These are phyloP conservation scores for Dermolepida albohirtum DNA, from an alignment of 2,888 invertebrate genomes.

Conservation along the genomic window DNA sequence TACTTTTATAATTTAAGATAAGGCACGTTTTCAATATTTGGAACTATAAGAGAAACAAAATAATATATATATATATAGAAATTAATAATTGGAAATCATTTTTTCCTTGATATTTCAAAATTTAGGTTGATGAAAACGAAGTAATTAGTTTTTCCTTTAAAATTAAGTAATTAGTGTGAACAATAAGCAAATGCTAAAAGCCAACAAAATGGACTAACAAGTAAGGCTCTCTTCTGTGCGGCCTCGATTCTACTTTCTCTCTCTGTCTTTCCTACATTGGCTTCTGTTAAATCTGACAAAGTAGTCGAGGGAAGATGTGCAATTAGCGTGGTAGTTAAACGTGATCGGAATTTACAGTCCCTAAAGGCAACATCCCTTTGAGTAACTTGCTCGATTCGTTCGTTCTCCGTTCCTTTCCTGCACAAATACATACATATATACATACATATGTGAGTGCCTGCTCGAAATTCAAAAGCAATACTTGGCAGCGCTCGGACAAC, in stretches of 20 bases:
- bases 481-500: conserved; percentile 7
- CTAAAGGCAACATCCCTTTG: conserved; percentile 35
- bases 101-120: neutral
- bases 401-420: conserved; percentile 4
- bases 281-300: conserved; percentile 61
- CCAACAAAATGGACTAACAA: conserved; percentile 56
- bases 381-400: conserved; percentile 22
- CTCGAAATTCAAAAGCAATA: conserved; percentile 2
- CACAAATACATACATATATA: conserved; percentile 2
- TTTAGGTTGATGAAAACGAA: conserved; percentile 2
- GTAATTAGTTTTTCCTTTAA: conserved; percentile 29
- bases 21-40: too few relatives aligned
- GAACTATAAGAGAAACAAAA: too few relatives aligned
- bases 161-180: conserved; percentile 61
- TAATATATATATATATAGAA: too few relatives aligned
- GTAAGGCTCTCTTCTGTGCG: conserved; percentile 51
- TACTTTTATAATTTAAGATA: too few relatives aligned
- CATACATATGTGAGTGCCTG: conserved; percentile 7
- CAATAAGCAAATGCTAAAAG: conserved; percentile 59
- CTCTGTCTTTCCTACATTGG: conserved; percentile 48
- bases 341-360: conserved; percentile 59
- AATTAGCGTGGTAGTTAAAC: conserved; percentile 62
- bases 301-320: conserved; percentile 63
- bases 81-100: too few relatives aligned
- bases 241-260: neutral